These are phyloP conservation scores for Sitophilus oryzae DNA, from an alignment of 1,140 invertebrate genomes.

Conservation along the genomic window DNA sequence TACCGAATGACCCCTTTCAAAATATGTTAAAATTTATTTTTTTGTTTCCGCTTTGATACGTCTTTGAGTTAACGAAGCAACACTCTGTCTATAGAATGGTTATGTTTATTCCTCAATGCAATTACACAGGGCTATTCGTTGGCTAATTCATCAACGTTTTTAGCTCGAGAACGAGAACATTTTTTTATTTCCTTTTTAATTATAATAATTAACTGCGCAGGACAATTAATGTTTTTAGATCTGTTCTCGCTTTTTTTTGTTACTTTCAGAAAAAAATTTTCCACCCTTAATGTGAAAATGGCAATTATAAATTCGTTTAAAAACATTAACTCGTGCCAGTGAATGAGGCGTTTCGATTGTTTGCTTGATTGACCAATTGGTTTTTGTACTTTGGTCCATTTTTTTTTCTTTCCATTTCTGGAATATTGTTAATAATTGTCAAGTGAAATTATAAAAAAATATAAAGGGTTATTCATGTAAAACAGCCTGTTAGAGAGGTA, in stretches of 20 bases:
- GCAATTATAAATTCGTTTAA: no score
- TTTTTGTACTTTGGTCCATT: no score
- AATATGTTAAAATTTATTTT: neutral
- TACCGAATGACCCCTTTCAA: conserved; percentile 5
- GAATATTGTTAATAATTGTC: no score
- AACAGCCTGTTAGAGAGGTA: no score
- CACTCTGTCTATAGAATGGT: conserved; percentile 3
- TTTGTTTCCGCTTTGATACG: neutral
- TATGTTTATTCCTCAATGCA: neutral
- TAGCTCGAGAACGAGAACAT: neutral
- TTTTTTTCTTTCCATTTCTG: no score
- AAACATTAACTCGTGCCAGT: no score
- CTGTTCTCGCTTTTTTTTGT: neutral
- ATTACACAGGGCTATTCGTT: conserved; percentile 4
- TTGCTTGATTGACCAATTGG: no score
- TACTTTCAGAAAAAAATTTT: neutral
- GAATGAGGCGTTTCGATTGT: no score
- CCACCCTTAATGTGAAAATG: neutral
- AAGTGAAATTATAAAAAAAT: no score
- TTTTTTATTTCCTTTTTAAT: neutral
- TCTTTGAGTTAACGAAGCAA: neutral
- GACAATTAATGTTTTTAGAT: conserved; percentile 3
- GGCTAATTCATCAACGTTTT: conserved; percentile 2
- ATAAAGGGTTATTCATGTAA: no score
- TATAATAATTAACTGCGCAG: neutral